Evolutionary conservation across 2,888 invertebrate species (phyloP).

Genomic region (Metallyticus violacea): DNA sequence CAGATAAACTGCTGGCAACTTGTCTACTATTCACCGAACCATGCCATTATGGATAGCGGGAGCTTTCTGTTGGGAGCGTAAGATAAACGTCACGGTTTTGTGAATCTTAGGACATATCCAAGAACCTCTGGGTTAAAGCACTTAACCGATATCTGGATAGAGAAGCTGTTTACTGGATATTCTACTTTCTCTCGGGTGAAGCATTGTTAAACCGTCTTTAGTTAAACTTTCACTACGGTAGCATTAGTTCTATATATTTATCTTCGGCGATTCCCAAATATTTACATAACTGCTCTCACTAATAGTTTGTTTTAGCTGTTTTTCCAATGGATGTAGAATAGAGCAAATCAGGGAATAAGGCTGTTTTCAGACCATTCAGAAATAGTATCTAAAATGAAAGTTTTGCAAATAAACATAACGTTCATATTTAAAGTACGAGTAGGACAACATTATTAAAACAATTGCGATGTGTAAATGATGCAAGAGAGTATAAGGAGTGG

Average conservation of each 20-base stretch:
- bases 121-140: not conserved
- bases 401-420: too few relatives aligned
- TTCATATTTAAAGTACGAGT: too few relatives aligned
- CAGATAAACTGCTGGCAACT: not conserved
- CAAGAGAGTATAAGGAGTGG: too few relatives aligned
- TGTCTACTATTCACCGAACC: not conserved
- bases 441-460: too few relatives aligned
- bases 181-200: not conserved
- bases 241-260: too few relatives aligned
- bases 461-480: too few relatives aligned
- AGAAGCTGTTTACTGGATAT: not conserved
- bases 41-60: not conserved
- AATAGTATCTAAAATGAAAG: too few relatives aligned
- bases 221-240: not conserved
- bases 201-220: not conserved
- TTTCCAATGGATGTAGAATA: too few relatives aligned
- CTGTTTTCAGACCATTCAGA: too few relatives aligned
- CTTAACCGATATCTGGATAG: not conserved
- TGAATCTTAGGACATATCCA: too few relatives aligned
- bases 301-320: not conserved
- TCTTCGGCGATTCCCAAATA: not conserved
- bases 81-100: not conserved
- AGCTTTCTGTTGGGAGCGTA: not conserved
- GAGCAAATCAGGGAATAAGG: too few relatives aligned
- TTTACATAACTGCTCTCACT: not conserved